Base-by-base conservation (phyloP, 2,797 vertebrate species). In the Neomorphus geoffroyi region DNA sequence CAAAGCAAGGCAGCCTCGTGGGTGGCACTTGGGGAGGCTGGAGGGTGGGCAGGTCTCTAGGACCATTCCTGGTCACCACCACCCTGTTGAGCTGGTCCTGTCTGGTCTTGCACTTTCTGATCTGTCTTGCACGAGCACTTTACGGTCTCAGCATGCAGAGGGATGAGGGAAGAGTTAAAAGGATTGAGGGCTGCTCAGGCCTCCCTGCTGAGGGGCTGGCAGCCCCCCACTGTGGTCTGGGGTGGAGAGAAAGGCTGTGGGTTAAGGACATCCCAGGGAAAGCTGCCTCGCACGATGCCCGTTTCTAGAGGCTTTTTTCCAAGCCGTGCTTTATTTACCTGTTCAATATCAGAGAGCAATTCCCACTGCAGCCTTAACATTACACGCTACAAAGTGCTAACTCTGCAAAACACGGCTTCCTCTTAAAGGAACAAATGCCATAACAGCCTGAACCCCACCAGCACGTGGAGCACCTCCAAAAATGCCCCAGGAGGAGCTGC, bases 281-380 rank as follows among this genome's bases (percentile, higher is more conserved):
- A 48, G 79, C 48, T 58, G n/a, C 46, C 39, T 80, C 4, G 0
- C 60, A 24, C 6, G 2, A 71, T 70, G 41, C 18, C 74, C 80
- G 17, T 93, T 94, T 94, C 87, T 57, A 70, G n/a, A 70, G 61
- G 88, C 35, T 91, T 92, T 91, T 54, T 89, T 46, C 93, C 85
- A 66, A 91, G 93, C 84, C 23, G 3, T 57, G 70, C 91, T 94
- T 96, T 96, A 90, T 96, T 97, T 96, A 93, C 97, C 94, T 95
- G 92, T 27, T 95, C 94, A 83, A 89, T 88, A 96, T 73, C 94
- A 27, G 80, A 66, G 92, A 96, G 77, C 80, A 83, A 95, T 88
- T 95, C 95, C 94, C 94, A 9, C 54, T 2, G 78, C 87, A 80
- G 90, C 89, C 65, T 37, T 58, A 87, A 80, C 88, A 70, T 65